A percentile compares a stretch with the other conserved stretches of the same genome.
phyloP scores from a whole-genome alignment of 2,113 vertebrate species.

The Centropristis striata region DNA sequence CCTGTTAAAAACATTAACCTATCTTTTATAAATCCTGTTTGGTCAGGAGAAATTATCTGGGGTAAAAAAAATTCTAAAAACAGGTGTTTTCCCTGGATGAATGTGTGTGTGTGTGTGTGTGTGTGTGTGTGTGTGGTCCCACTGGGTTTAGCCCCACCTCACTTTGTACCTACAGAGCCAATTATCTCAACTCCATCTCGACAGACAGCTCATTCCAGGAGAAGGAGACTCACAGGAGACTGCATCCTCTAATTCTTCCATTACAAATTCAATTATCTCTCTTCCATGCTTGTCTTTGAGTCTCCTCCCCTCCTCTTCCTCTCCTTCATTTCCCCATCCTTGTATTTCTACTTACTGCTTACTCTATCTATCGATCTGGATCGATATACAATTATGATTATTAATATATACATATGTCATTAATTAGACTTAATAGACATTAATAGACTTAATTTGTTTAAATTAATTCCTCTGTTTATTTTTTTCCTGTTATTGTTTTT shows the following conservation, averaged over 20 bases:
- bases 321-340: neutral
- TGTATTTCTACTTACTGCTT: neutral
- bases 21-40: too few species aligned
- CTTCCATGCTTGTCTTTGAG: conserved; percentile 33
- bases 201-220: conserved; percentile 45
- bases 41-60: too few species aligned
- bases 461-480: too few species aligned
- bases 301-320: neutral
- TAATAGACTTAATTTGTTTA: too few species aligned
- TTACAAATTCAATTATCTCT: conserved; percentile 56
- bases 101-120: neutral
- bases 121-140: neutral
- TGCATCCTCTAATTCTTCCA: conserved; percentile 53
- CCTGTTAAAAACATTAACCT: too few species aligned
- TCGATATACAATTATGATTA: too few species aligned
- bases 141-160: neutral
- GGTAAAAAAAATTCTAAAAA: too few species aligned
- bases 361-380: neutral
- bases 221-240: conserved; percentile 55
- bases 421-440: too few species aligned
- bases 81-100: conserved; percentile 23
- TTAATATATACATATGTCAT: too few species aligned
- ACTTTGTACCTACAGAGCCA: conserved; percentile 36
- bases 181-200: conserved; percentile 52
- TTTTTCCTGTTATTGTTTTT: too few species aligned